These are phyloP conservation scores for Drosophila ogumai DNA, from an alignment of 1,140 invertebrate genomes.

Conservation along the genomic window DNA sequence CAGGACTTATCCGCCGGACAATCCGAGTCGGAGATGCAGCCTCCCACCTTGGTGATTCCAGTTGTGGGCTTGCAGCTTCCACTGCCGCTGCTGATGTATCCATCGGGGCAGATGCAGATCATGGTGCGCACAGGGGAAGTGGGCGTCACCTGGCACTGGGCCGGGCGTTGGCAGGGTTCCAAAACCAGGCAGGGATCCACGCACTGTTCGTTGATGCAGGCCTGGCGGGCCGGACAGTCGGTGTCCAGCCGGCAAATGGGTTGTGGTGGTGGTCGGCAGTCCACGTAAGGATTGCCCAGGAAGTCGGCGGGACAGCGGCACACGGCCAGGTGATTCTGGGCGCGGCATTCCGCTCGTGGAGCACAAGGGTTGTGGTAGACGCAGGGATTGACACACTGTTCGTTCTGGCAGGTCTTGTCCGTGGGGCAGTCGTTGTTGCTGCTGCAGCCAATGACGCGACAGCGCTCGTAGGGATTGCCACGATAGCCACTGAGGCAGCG, in stretches of 20 bases:
- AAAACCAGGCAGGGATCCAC: slow-evolving; percentile 92
- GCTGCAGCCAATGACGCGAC: slow-evolving; percentile 93
- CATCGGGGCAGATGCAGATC: slow-evolving; percentile 94
- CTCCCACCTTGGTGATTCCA: slow-evolving; percentile 88
- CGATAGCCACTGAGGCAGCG: slow-evolving; percentile 92
- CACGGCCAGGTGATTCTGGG: slow-evolving; percentile 92
- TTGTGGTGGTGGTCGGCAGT: slow-evolving; percentile 89
- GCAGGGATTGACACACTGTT: slow-evolving; percentile 94
- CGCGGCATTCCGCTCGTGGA: slow-evolving; percentile 90
- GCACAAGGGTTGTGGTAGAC: slow-evolving; percentile 90
- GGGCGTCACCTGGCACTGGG: slow-evolving; percentile 92
- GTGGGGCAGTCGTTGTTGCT: slow-evolving; percentile 94
- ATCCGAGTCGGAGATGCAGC: slow-evolving; percentile 91
- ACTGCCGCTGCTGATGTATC: slow-evolving; percentile 93
- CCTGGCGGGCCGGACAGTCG: slow-evolving; percentile 92
- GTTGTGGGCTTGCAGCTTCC: slow-evolving; percentile 90
- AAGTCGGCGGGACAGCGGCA: slow-evolving; percentile 92
- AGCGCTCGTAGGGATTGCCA: slow-evolving; percentile 91
- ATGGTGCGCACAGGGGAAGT: slow-evolving; percentile 94
- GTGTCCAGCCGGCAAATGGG: slow-evolving; percentile 92
- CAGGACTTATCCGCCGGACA: slow-evolving; percentile 92
- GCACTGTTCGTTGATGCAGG: slow-evolving; percentile 93
- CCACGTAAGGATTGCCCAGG: slow-evolving; percentile 92
- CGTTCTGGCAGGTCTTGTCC: slow-evolving; percentile 92
- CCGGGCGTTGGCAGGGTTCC: slow-evolving; percentile 91